These are phyloP conservation scores for Tenodera sinensis DNA, from an alignment of 2,888 invertebrate genomes.

Conservation along the genomic window DNA sequence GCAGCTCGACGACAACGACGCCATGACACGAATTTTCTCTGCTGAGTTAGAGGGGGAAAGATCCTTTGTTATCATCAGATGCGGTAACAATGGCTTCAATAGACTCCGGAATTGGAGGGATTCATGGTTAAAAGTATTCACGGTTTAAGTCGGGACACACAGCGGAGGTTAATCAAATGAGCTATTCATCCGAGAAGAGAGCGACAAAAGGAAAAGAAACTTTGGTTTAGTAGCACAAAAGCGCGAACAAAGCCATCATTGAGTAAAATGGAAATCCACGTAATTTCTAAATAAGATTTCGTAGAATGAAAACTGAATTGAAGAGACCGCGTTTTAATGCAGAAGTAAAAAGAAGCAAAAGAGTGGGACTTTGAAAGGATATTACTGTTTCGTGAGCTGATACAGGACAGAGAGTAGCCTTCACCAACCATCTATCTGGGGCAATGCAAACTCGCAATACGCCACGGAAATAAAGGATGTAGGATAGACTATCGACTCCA, in stretches of 20 bases:
- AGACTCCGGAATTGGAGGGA: neutral
- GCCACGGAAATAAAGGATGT: no score
- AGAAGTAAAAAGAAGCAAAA: neutral
- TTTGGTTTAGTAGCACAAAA: neutral
- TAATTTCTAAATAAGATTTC: slow-evolving; percentile 28
- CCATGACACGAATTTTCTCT: slow-evolving; percentile 5
- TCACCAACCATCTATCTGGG: no score
- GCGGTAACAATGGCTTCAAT: slow-evolving; percentile 8
- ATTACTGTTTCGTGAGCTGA: neutral
- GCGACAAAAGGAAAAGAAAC: neutral
- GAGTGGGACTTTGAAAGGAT: neutral
- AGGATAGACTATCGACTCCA: no score
- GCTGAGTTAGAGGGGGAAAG: neutral
- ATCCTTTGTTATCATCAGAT: neutral
- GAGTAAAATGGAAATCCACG: neutral
- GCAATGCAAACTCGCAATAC: no score
- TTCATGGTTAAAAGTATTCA: slow-evolving; percentile 5
- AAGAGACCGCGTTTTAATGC: neutral
- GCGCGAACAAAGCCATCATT: neutral
- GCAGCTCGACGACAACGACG: neutral
- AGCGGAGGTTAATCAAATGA: slow-evolving; percentile 13
- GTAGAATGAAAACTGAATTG: slow-evolving; percentile 7
- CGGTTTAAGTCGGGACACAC: slow-evolving; percentile 6
- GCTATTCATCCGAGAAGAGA: slow-evolving; percentile 6
- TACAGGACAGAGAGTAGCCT: no score